These are phyloP conservation scores for Sinopyrophorus schimmeli DNA, from an alignment of 2,888 invertebrate genomes.

Conservation along the genomic window DNA sequence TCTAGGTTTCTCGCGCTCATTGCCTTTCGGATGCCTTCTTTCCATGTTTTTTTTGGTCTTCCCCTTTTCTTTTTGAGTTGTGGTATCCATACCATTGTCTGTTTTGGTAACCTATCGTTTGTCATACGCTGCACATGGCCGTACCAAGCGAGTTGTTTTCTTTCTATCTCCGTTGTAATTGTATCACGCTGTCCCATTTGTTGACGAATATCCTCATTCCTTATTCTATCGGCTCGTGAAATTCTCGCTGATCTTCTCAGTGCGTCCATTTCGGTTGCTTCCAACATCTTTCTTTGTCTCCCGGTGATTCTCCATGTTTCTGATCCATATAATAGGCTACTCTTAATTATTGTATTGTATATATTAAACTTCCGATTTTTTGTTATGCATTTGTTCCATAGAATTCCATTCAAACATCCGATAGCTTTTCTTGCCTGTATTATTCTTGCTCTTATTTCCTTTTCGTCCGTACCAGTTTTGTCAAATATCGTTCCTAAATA, in stretches of 20 bases:
- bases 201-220: constrained; percentile 9
- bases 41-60: constrained; percentile 22
- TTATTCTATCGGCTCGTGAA: constrained; percentile 1
- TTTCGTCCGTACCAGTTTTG: constrained; percentile 12
- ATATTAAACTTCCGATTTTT: constrained; percentile 2
- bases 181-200: constrained; percentile 1
- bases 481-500: constrained; percentile 8
- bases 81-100: constrained; percentile 11
- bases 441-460: constrained; percentile 14
- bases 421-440: constrained; percentile 5
- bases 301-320: background rate
- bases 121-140: constrained; percentile 19
- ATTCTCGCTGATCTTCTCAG: background rate
- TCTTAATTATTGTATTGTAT: constrained; percentile 1
- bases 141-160: constrained; percentile 17
- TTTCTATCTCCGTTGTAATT: constrained; percentile 1
- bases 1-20: constrained; percentile 19
- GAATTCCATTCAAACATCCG: constrained; percentile 15
- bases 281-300: background rate
- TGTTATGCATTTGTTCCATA: background rate
- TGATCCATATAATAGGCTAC: constrained; percentile 2
- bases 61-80: too few species aligned
- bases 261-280: constrained; percentile 2
- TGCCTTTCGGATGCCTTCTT: constrained; percentile 16
- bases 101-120: constrained; percentile 10